Evolutionary conservation across 1,140 invertebrate species (phyloP), one percentile per base, ranked within the genome.

Genomic region (Cherax quadricarinatus): DNA sequence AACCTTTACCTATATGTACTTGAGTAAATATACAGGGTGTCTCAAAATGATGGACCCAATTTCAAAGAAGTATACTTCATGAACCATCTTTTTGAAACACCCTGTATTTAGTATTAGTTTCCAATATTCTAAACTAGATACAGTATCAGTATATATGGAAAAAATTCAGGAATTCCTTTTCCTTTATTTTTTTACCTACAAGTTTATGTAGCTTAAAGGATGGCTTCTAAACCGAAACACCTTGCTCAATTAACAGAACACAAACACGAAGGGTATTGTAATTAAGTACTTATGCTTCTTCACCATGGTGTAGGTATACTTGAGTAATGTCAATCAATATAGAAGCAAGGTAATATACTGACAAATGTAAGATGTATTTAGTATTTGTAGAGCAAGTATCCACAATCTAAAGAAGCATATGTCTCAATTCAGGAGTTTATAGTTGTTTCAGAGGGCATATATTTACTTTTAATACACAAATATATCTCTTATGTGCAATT

Each of bases 201-300:
- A 80, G 14, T 14, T 30, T 24, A 41, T 48, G 1, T 51, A 14
- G 49, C 30, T 48, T 51, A 48, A 80, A 24, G 30, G 49, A 41
- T 48, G 49, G 10, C 78, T 51, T 80, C n/a, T 41, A 1, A 48
- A 41, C 30, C 18, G 30, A 0, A 79, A 51, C 18, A 80, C 49
- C 49, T 41, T 7, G n/a, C 30, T 16, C 24, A 80, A 14, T 80
- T 80, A 48, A 80, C 30, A 78, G 30, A 41, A 48, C 4, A 48
- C 6, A 41, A 16, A 10, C 30, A 48, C 30, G 30, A 80, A 7
- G 49, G 78, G 49, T 48, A 41, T 30, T 80, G 24, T 4, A 62
- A 57, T 48, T n/a, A 84, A 48, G 49, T 57, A 60, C 49, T 57
- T 84, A 84, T 84, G 49, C 49, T 14, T 83, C n/a, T 83, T 48